phyloP scores from a whole-genome alignment of 2,888 invertebrate species.

The Caenorhabditis becei region DNA sequence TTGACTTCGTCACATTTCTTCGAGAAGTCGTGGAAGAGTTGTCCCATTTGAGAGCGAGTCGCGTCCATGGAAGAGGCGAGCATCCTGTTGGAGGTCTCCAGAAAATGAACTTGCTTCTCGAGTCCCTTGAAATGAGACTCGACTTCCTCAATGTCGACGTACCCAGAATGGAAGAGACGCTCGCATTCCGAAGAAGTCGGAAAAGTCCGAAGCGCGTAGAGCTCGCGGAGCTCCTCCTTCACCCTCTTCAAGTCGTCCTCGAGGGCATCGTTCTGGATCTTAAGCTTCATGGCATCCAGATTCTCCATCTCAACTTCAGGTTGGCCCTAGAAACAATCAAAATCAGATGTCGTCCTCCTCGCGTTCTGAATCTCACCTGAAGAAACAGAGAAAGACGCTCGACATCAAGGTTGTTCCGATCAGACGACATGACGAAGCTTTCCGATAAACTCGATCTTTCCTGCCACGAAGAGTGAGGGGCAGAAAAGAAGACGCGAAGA shows the following conservation, averaged over 20 bases:
- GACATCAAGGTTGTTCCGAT: background rate
- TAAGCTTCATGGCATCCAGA: background rate
- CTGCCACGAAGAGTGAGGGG: conserved; percentile 7
- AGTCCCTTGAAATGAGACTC: background rate
- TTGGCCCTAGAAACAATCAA: background rate
- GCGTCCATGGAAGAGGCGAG: background rate
- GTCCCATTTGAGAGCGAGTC: background rate
- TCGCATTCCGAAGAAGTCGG: background rate
- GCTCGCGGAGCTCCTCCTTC: background rate
- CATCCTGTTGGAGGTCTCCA: background rate
- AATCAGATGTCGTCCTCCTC: background rate
- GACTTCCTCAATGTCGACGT: background rate
- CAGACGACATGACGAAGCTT: background rate
- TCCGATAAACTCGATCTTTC: background rate
- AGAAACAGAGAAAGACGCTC: conserved; percentile 4
- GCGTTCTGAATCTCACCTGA: background rate
- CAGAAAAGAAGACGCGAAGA: background rate
- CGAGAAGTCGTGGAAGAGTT: background rate
- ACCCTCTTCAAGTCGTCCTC: background rate
- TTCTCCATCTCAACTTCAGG: background rate
- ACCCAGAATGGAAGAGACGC: background rate
- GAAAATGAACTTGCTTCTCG: background rate
- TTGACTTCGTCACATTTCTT: background rate
- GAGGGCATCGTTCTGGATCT: background rate
- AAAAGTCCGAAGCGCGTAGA: background rate